A percentile compares a stretch with the other conserved stretches of the same genome.
Evolutionary conservation across 2,888 invertebrate species (phyloP).

Genomic region (Volucella inanis): DNA sequence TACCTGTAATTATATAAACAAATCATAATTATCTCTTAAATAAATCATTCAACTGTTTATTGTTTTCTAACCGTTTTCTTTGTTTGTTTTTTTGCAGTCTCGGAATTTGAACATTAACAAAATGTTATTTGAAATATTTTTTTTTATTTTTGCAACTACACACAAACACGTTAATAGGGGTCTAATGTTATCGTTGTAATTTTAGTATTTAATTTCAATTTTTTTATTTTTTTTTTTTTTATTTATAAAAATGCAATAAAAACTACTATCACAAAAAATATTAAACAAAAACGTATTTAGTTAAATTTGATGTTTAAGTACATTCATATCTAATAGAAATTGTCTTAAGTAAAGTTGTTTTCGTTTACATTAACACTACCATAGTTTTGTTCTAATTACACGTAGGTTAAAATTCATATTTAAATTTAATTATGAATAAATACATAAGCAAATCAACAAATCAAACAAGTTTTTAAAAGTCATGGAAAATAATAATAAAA

Average conservation of each 20-base stretch:
- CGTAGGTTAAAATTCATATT: constrained; percentile 45
- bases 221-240: neutral
- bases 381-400: constrained; percentile 24
- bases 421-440: neutral
- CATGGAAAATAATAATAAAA: constrained; percentile 14
- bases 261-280: constrained; percentile 21
- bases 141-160: constrained; percentile 67
- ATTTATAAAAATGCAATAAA: constrained; percentile 44
- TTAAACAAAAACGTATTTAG: constrained; percentile 31
- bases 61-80: constrained; percentile 71
- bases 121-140: constrained; percentile 64
- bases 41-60: constrained; percentile 60
- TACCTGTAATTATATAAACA: constrained; percentile 42
- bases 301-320: constrained; percentile 55
- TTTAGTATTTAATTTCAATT: constrained; percentile 35
- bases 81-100: constrained; percentile 78
- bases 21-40: constrained; percentile 39
- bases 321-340: constrained; percentile 27
- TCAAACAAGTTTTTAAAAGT: constrained; percentile 6
- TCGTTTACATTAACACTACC: constrained; percentile 28
- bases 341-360: constrained; percentile 36
- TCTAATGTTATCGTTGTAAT: constrained; percentile 50
- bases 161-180: constrained; percentile 60
- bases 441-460: neutral
- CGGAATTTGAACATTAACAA: constrained; percentile 78